Base-by-base conservation (phyloP, 2,888 invertebrate species). In the Cerastis leucographa region DNA sequence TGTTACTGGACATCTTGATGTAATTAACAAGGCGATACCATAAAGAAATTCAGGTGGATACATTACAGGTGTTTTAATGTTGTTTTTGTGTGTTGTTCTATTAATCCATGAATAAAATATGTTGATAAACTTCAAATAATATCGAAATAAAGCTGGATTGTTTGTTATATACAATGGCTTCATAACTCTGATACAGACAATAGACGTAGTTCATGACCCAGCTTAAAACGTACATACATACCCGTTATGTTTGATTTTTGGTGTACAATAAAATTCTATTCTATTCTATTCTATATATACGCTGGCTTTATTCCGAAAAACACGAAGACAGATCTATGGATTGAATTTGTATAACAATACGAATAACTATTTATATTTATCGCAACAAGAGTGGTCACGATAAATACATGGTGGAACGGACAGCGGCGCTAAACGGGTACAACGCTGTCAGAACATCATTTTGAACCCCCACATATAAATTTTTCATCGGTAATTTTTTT, bases 121-220 rank as follows among this genome's bases (percentile, higher is more conserved):
- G 17, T 56, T 62, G 6, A 40, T 49, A 54, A 46, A 68, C 51
- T 22, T 59, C 19, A 66, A 49, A 78, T 19, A 42, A 29, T 44
- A 66, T 40, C 22, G 44, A 54, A 51, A 54, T 44, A 59, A 78
- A 80, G 12, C 22, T 66, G 42, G 42, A 78, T 35, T 67, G 40
- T 65, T 67, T 59, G 40, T 46, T 79, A 44, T 14, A 71, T 68
- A 6, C 29, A 51, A 84, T 72, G 46, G 71, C 51, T 71, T 68
- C 80, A 78, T 78, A 71, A 51, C 71, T 80, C 65, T 69, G 64
- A 67, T 80, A 73, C n/a, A 85, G 54, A 67, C 73, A 84, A 81
- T 56, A 81, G 54, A 67, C 49, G 71, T 84, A 73, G 80, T 73
- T 81, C 69, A 70, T 71, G 84, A 51, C 71, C 72, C 61, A 71